Evolutionary conservation across 1,140 invertebrate genomes (phyloP).

Genomic region (Bombus pyrosoma): DNA sequence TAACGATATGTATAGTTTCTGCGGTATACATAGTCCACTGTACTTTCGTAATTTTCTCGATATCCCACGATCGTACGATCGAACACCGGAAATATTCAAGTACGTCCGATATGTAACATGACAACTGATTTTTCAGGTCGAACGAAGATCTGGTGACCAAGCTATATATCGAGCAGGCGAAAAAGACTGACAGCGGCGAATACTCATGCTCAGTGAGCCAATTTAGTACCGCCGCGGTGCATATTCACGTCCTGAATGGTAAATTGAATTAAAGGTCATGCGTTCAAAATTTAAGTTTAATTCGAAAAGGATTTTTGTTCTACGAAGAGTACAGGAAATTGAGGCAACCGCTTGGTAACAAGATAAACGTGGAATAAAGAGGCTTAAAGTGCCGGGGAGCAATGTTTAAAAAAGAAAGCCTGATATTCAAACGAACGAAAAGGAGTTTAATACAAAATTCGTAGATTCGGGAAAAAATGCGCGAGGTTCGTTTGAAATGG

Average conservation of each 20-base stretch:
- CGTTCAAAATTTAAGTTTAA: not conserved
- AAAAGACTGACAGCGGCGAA: slow-evolving; percentile 80
- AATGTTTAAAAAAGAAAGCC: not conserved
- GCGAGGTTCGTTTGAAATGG: too few species aligned
- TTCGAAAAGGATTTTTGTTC: not conserved
- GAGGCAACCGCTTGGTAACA: not conserved
- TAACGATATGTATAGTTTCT: not conserved
- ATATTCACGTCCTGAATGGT: slow-evolving; percentile 81
- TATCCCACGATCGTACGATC: not conserved
- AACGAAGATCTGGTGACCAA: slow-evolving; percentile 76
- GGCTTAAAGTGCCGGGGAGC: not conserved
- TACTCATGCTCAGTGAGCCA: slow-evolving; percentile 79
- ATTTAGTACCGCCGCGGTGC: slow-evolving; percentile 76
- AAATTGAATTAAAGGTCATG: slow-evolving; percentile 53
- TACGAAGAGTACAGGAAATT: not conserved
- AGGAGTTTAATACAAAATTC: too few species aligned
- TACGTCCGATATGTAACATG: not conserved
- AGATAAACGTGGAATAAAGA: not conserved
- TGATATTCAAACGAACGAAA: too few species aligned
- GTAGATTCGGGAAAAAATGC: too few species aligned
- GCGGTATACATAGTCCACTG: too few species aligned
- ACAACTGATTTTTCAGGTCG: slow-evolving; percentile 69
- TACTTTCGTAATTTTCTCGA: not conserved
- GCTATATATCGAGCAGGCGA: slow-evolving; percentile 76
- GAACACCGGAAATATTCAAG: not conserved